Base-by-base conservation (phyloP, 2,113 vertebrate genomes). In the Callopanchax toddi region DNA sequence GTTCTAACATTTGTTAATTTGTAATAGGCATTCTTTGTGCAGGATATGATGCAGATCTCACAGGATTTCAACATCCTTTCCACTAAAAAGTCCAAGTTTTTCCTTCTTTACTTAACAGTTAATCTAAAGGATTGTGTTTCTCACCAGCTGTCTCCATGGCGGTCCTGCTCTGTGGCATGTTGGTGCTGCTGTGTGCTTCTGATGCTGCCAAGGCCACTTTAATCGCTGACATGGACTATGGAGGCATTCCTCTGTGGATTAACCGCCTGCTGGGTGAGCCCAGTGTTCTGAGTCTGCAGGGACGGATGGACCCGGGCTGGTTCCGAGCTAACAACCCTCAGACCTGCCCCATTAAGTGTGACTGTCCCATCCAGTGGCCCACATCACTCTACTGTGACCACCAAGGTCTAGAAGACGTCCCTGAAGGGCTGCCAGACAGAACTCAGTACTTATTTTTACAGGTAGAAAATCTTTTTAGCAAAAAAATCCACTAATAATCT, bases 361-460 rank as follows among this genome's bases (percentile, higher is more conserved):
- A 91, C 56, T 93, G 92, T 60, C 90, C 91, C n/a, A 86, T 92
- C 58, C 91, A 92, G 43, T 93, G 92, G 92, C 89, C 92, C 55
- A 90, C 89, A 0, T 89, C 91, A 0, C 42, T 92, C n/a, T 93
- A 92, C 66, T 92, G 91, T 37, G 91, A 93, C 75, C 74, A 89
- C 62, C 84, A 86, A 63, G 76, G 55, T 8, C 78, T 91, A 67
- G 36, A 13, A 6, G 22, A 75, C 17, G 20, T 88, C 18, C 89
- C 91, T 1, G 40, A 70, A 15, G 6, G 0, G 26, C 86, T 93
- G 70, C 89, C 90, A 0, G 21, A 63, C 37, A 72, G 58, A 66
- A 89, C 85, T 9, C 79, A 92, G 12, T 93, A 93, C 81, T 67
- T 94, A 2, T 93, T 93, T 71, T 74, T 93, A 12, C 89, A 91